phyloP scores from a whole-genome alignment of 2,797 vertebrate species.

The Xenopus petersii region DNA sequence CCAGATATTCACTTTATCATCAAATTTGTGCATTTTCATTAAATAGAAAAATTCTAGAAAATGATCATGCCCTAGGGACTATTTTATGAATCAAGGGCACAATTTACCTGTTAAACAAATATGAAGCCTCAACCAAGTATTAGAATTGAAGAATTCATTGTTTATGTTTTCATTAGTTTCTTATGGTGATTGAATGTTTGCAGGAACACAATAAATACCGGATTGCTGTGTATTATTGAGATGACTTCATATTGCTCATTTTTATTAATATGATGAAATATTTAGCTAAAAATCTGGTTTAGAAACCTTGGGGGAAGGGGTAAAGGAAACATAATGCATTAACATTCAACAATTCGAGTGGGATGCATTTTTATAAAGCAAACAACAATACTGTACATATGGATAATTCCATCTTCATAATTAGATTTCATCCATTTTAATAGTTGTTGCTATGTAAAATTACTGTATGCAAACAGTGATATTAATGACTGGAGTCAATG shows the following conservation, averaged over 20 bases:
- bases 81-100: conserved; percentile 74
- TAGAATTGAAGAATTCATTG: conserved; percentile 60
- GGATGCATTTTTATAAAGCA: conserved; percentile 8
- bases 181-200: conserved; percentile 64
- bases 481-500: conserved; percentile 46
- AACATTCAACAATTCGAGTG: too few species aligned
- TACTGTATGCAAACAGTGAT: conserved; percentile 47
- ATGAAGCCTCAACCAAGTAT: conserved; percentile 65
- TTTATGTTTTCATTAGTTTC: conserved; percentile 61
- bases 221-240: conserved; percentile 60
- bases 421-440: conserved; percentile 58
- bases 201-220: conserved; percentile 58
- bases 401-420: conserved; percentile 52
- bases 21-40: conserved; percentile 83
- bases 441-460: conserved; percentile 49
- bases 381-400: conserved; percentile 48
- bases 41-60: conserved; percentile 72
- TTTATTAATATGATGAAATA: conserved; percentile 60
- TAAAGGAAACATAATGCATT: too few species aligned
- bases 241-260: conserved; percentile 61
- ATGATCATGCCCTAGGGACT: conserved; percentile 80
- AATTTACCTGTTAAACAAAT: conserved; percentile 81
- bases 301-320: conserved; percentile 24
- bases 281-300: conserved; percentile 54
- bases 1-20: conserved; percentile 75